Conservation (phyloP, 1,140 invertebrate genomes). For the Rhagoletis pomonella region DNA sequence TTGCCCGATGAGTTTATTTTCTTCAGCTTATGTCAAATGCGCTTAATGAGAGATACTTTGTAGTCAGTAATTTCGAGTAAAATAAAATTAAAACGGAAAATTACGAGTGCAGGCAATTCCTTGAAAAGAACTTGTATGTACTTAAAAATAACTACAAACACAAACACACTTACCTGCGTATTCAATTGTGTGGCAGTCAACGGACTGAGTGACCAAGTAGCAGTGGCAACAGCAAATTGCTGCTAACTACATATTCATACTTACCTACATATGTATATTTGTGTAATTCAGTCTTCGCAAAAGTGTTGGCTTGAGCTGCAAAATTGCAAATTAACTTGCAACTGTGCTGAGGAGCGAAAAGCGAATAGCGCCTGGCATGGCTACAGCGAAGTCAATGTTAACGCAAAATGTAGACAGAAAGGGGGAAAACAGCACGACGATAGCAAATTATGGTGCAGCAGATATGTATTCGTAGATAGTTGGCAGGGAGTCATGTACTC, state of each 20-base stretch:
- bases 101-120: background rate
- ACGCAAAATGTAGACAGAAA: background rate
- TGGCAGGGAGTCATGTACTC: background rate
- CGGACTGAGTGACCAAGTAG: background rate
- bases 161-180: background rate
- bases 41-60: conserved; percentile 21
- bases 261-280: conserved; percentile 8
- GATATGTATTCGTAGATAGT: background rate
- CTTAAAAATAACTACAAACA: background rate
- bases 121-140: background rate
- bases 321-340: conserved; percentile 51
- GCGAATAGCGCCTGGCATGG: background rate
- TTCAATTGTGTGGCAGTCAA: background rate
- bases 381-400: background rate
- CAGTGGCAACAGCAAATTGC: conserved; percentile 33
- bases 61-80: background rate
- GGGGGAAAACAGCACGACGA: conserved; percentile 6
- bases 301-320: conserved; percentile 50
- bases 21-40: background rate
- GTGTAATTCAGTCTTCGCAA: conserved; percentile 33
- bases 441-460: conserved; percentile 38
- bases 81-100: background rate
- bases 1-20: background rate
- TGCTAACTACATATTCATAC: background rate
- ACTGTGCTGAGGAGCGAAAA: background rate